phyloP scores from a whole-genome alignment of 2,113 vertebrate genomes.

The Syngnathus typhle region DNA sequence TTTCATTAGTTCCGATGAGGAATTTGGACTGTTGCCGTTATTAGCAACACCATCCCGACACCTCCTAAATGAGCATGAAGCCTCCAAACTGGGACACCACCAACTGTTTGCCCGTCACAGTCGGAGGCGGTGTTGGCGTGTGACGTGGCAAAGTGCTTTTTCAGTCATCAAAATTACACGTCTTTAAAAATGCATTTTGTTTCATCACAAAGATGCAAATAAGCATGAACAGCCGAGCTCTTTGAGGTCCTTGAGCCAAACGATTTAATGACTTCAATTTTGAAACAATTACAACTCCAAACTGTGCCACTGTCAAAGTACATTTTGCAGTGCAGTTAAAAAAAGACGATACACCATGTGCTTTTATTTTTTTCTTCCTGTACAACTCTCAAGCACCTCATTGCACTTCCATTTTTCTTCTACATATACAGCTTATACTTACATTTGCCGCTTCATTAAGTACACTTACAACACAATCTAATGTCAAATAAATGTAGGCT shows the following conservation, averaged over 20 bases:
- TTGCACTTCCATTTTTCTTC: not conserved
- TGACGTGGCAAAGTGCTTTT: conserved; percentile 4
- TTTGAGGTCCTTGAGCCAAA: not conserved
- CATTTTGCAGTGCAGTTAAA: not conserved
- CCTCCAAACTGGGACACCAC: conserved; percentile 5
- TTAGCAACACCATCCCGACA: conserved; percentile 22
- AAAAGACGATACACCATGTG: too few relatives aligned
- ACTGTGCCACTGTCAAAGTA: not conserved
- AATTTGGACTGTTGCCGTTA: conserved; percentile 29
- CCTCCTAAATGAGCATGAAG: conserved; percentile 12
- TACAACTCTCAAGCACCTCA: not conserved
- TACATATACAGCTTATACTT: too few relatives aligned
- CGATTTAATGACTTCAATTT: not conserved
- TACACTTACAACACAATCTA: too few relatives aligned
- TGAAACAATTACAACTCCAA: not conserved
- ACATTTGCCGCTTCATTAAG: too few relatives aligned
- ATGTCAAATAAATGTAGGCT: too few relatives aligned
- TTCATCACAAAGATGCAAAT: not conserved
- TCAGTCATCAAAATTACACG: not conserved
- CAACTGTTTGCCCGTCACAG: conserved; percentile 1
- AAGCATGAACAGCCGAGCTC: not conserved
- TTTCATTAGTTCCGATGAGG: conserved; percentile 8
- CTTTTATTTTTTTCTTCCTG: not conserved
- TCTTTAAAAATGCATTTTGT: not conserved
- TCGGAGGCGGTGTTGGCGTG: not conserved